These are phyloP conservation scores for Cryptoblepharus egeriae DNA, from an alignment of 2,797 vertebrate genomes.

Conservation along the genomic window DNA sequence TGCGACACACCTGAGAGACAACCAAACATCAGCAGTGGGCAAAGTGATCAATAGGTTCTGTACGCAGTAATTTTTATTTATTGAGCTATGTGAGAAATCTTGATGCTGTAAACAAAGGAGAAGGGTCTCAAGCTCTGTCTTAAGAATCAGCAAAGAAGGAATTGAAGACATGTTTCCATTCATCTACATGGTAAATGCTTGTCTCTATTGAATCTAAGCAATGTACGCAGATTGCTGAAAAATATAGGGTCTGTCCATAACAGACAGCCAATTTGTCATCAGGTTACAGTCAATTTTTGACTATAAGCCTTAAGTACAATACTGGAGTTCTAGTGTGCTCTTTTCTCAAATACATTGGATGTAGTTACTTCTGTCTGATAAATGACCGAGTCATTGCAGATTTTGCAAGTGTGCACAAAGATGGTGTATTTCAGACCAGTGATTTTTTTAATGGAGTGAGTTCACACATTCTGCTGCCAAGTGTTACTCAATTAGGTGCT, in stretches of 20 bases:
- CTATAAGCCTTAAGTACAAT: not conserved
- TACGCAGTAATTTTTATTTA: slow-evolving; percentile 59
- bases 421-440: not conserved
- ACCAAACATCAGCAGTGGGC: slow-evolving; percentile 32
- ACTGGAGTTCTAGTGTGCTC: not conserved
- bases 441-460: not conserved
- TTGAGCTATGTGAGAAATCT: slow-evolving; percentile 21
- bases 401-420: not conserved
- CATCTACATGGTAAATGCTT: slow-evolving; percentile 42
- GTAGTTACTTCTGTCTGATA: not conserved
- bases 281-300: slow-evolving; percentile 14
- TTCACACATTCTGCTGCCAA: not conserved
- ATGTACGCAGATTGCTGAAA: not conserved
- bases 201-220: not conserved
- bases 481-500: not conserved
- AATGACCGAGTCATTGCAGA: not conserved
- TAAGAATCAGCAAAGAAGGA: slow-evolving; percentile 29
- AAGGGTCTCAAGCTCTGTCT: slow-evolving; percentile 38
- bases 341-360: not conserved
- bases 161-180: slow-evolving; percentile 38
- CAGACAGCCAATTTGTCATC: slow-evolving; percentile 15
- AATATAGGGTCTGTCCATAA: not conserved
- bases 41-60: slow-evolving; percentile 54
- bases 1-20: slow-evolving; percentile 39
- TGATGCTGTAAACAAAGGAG: slow-evolving; percentile 29